phyloP scores from a whole-genome alignment of 1,140 invertebrate species.

The Drosophila cardini region DNA sequence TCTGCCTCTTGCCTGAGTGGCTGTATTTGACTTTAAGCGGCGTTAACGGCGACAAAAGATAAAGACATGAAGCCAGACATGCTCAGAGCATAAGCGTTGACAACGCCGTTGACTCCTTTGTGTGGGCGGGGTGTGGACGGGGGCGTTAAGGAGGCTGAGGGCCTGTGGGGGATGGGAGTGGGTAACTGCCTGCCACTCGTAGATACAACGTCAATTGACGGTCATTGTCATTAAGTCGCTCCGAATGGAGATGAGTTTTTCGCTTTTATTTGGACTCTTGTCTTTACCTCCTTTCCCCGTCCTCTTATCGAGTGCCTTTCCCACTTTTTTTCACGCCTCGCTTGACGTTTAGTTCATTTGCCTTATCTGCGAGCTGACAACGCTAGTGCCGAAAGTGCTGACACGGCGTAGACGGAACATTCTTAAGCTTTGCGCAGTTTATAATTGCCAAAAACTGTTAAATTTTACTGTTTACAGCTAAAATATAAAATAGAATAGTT shows the following conservation, averaged over 20 bases:
- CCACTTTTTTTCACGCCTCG: conserved; percentile 38
- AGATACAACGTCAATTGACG: conserved; percentile 70
- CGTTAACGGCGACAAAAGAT: conserved; percentile 71
- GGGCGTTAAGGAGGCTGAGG: neutral
- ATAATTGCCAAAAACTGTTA: neutral
- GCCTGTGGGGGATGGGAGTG: neutral
- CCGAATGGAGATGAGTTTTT: conserved; percentile 78
- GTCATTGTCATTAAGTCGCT: conserved; percentile 78
- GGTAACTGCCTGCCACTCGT: conserved; percentile 23
- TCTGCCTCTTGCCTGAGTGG: conserved; percentile 66
- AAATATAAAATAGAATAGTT: too few species aligned
- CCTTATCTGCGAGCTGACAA: conserved; percentile 29
- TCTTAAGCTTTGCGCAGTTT: neutral
- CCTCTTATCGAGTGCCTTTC: neutral
- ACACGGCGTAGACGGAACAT: conserved; percentile 21
- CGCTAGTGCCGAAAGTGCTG: neutral
- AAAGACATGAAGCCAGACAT: conserved; percentile 80
- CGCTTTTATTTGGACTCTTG: conserved; percentile 42
- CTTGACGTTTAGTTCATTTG: conserved; percentile 59
- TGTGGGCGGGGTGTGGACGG: neutral
- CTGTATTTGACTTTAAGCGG: conserved; percentile 82
- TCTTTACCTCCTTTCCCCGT: conserved; percentile 8
- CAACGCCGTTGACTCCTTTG: neutral
- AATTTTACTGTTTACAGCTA: neutral
- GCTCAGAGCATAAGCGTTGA: conserved; percentile 23